A percentile compares a stretch with the other conserved stretches of the same genome.
phyloP scores from a whole-genome alignment of 2,888 invertebrate species.

The Cremastinae sp. region DNA sequence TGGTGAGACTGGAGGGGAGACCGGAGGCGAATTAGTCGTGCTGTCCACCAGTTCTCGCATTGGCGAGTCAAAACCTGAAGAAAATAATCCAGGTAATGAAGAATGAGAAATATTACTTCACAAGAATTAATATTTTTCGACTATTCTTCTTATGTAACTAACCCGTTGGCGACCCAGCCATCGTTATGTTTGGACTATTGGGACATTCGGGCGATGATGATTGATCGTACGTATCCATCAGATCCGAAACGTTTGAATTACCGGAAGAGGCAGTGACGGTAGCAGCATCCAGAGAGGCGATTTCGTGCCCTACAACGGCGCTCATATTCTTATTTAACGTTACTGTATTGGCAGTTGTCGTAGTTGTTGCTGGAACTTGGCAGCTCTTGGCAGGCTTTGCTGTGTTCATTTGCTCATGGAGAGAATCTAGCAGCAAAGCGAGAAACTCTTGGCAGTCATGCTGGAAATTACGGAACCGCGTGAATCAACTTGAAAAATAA shows the following conservation, averaged over 20 bases:
- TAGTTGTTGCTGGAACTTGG: slow-evolving; percentile 70
- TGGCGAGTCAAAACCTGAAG: slow-evolving; percentile 69
- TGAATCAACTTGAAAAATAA: too few relatives aligned
- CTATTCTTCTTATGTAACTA: slow-evolving; percentile 10
- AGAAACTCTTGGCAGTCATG: slow-evolving; percentile 87
- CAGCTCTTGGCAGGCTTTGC: slow-evolving; percentile 75
- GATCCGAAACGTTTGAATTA: slow-evolving; percentile 67
- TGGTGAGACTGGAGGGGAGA: slow-evolving; percentile 72
- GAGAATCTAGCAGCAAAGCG: slow-evolving; percentile 83
- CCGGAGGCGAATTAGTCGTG: slow-evolving; percentile 74
- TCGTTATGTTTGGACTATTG: slow-evolving; percentile 76
- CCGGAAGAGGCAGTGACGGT: slow-evolving; percentile 71
- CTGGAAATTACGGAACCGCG: slow-evolving; percentile 75
- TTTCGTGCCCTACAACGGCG: slow-evolving; percentile 66
- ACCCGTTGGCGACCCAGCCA: slow-evolving; percentile 78
- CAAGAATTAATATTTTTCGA: background rate
- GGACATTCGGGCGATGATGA: slow-evolving; percentile 74
- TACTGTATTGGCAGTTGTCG: slow-evolving; percentile 74
- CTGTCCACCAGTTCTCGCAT: slow-evolving; percentile 76
- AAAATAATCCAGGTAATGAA: background rate
- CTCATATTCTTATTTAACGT: slow-evolving; percentile 69
- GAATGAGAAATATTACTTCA: too few relatives aligned
- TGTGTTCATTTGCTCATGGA: slow-evolving; percentile 83
- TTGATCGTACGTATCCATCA: slow-evolving; percentile 73
- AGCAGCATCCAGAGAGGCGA: slow-evolving; percentile 64